Conservation (phyloP, 30 jellyfish, hydroid and myxozoan species). For the Sanderia malayensis region DNA sequence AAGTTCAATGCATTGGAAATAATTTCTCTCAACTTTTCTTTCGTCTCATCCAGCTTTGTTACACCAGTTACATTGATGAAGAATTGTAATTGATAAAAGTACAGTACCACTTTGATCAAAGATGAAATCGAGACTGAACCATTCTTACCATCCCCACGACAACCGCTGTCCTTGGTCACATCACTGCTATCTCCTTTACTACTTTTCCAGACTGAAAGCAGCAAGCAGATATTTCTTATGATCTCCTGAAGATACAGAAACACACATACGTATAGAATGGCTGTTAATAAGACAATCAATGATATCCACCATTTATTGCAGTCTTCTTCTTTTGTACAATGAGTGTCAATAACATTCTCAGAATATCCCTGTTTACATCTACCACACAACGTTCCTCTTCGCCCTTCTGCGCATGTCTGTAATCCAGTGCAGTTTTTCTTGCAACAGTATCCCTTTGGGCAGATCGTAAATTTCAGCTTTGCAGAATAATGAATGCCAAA, state of each 20-base stretch:
- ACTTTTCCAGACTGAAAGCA: not conserved
- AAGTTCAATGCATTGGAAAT: not conserved
- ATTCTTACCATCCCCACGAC: no score
- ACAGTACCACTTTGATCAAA: not conserved
- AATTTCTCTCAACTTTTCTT: not conserved
- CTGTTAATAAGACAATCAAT: not conserved
- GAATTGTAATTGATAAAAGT: slow-evolving; percentile 24
- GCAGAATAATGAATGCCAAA: not conserved
- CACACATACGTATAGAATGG: not conserved
- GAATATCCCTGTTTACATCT: slow-evolving; percentile 13
- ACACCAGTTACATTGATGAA: not conserved
- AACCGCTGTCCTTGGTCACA: not conserved
- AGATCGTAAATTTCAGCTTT: not conserved
- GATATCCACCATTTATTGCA: slow-evolving; percentile 12
- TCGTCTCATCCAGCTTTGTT: not conserved
- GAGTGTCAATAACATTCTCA: slow-evolving; percentile 9
- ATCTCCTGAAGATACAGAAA: slow-evolving; percentile 13
- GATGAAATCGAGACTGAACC: slow-evolving; percentile 2
- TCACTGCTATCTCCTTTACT: no score
- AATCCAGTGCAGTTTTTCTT: slow-evolving; percentile 8
- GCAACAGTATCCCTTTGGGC: slow-evolving; percentile 32
- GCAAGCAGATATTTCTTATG: not conserved
- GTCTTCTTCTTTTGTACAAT: slow-evolving; percentile 2
- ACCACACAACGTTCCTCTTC: slow-evolving; percentile 45
- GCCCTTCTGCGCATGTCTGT: slow-evolving; percentile 12